A percentile compares a stretch with the other conserved stretches of the same genome.
Conservation (phyloP, 2,888 invertebrate genomes). For the Ectropis crepuscularia region DNA sequence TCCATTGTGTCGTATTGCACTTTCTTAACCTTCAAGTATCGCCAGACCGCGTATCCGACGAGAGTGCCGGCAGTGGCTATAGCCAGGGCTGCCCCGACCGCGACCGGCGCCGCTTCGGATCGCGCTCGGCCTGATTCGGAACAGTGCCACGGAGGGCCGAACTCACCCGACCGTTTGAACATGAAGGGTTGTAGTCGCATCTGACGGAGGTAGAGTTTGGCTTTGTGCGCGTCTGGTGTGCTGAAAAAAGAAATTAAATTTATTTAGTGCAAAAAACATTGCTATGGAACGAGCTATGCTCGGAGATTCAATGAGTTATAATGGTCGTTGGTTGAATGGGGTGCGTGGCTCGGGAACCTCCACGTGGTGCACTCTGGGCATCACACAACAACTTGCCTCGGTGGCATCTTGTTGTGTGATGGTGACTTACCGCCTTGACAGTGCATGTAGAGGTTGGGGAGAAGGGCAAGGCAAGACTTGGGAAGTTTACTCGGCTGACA, state of each 20-base stretch:
- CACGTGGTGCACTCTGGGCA: no score
- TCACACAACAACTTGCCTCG: no score
- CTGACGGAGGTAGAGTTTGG: constrained; percentile 87
- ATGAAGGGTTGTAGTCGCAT: constrained; percentile 95
- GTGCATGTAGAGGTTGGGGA: no score
- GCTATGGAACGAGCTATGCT: no score
- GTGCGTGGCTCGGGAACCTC: no score
- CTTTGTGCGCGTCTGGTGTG: constrained; percentile 78
- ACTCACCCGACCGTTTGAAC: constrained; percentile 90
- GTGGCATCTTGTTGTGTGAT: no score
- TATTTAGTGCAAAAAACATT: not conserved
- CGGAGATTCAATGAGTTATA: no score
- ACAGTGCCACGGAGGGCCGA: constrained; percentile 89
- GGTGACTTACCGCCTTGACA: no score
- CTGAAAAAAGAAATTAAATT: constrained; percentile 47
- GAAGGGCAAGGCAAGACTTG: no score
- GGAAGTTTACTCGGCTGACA: no score
- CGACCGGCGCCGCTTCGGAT: constrained; percentile 93
- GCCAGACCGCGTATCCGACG: constrained; percentile 93
- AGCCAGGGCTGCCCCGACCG: constrained; percentile 90
- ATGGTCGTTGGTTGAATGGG: no score
- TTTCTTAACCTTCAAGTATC: constrained; percentile 95
- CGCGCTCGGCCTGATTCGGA: constrained; percentile 77
- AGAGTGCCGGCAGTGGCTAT: constrained; percentile 92
- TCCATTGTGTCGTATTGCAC: constrained; percentile 97